Evolutionary conservation across 2,888 invertebrate species (phyloP).

Genomic region (Odontocerum albicorne): DNA sequence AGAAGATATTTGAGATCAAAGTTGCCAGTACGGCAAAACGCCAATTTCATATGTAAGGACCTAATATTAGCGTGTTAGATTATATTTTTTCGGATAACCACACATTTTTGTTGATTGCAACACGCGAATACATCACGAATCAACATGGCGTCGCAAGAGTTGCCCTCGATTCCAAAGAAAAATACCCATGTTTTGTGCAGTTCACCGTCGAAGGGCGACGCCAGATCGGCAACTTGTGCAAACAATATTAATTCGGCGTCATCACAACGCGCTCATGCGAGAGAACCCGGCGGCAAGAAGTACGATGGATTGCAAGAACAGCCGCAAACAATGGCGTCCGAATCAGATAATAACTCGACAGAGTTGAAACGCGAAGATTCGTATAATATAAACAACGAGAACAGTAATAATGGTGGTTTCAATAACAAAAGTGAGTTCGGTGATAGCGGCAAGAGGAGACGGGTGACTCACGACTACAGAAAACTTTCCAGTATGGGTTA

Average conservation of each 20-base stretch:
- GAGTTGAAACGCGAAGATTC: constrained; percentile 54
- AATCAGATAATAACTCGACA: constrained; percentile 49
- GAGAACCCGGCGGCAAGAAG: constrained; percentile 10
- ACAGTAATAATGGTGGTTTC: too few relatives aligned
- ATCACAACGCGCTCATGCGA: neutral
- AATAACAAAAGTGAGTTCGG: constrained; percentile 47
- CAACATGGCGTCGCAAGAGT: constrained; percentile 30
- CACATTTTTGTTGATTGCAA: too few relatives aligned
- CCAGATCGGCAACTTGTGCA: constrained; percentile 15
- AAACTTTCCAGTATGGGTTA: constrained; percentile 54
- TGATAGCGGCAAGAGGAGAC: constrained; percentile 51
- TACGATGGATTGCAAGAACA: constrained; percentile 41
- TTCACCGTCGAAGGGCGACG: constrained; percentile 11
- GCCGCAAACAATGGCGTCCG: constrained; percentile 56
- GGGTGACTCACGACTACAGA: constrained; percentile 51
- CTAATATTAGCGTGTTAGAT: too few relatives aligned
- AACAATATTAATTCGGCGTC: constrained; percentile 17
- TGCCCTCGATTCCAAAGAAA: constrained; percentile 20
- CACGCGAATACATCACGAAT: too few relatives aligned
- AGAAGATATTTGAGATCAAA: too few relatives aligned
- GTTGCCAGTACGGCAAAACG: too few relatives aligned
- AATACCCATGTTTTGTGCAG: constrained; percentile 25
- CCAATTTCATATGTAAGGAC: too few relatives aligned
- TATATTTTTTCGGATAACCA: too few relatives aligned
- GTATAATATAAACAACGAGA: constrained; percentile 34